Percentiles rank a stretch among this genome's conserved stretches.
Conservation (phyloP, 2,888 invertebrate genomes). For the Sarcophaga caerulescens region DNA sequence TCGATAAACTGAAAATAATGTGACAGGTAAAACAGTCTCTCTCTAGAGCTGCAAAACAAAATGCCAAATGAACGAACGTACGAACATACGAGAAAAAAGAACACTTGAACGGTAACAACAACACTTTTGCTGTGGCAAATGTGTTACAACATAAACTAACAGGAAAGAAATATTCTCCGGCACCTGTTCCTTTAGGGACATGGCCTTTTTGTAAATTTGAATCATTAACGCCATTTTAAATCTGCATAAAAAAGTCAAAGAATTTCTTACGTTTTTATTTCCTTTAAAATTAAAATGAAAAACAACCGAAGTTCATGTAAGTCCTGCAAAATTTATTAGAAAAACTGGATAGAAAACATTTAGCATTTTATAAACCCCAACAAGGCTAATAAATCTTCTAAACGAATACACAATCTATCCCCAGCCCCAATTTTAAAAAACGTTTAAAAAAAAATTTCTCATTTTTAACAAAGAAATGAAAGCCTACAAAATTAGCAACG, state of each 20-base stretch:
- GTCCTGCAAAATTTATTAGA: too few species aligned
- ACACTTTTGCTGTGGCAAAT: slow-evolving; percentile 42
- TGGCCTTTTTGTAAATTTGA: background rate
- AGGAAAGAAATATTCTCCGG: slow-evolving; percentile 45
- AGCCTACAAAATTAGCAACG: too few species aligned
- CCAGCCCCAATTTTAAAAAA: too few species aligned
- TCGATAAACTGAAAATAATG: slow-evolving; percentile 66
- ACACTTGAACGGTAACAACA: background rate
- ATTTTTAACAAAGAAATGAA: too few species aligned
- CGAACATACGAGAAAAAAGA: slow-evolving; percentile 4
- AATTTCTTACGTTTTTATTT: too few species aligned
- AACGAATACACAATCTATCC: too few species aligned
- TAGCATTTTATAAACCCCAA: too few species aligned
- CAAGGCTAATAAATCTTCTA: too few species aligned
- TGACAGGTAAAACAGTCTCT: slow-evolving; percentile 68
- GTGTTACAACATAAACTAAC: slow-evolving; percentile 57
- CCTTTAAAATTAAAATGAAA: too few species aligned
- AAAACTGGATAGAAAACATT: too few species aligned
- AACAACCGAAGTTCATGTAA: too few species aligned
- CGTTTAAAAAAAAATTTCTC: too few species aligned
- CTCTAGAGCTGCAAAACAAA: slow-evolving; percentile 40
- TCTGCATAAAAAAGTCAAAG: slow-evolving; percentile 8
- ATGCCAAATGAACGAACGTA: slow-evolving; percentile 3
- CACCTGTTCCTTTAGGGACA: slow-evolving; percentile 55
- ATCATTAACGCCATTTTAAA: background rate